phyloP scores from a whole-genome alignment of 2,113 vertebrate genomes.

The Chaenogobius annularis region DNA sequence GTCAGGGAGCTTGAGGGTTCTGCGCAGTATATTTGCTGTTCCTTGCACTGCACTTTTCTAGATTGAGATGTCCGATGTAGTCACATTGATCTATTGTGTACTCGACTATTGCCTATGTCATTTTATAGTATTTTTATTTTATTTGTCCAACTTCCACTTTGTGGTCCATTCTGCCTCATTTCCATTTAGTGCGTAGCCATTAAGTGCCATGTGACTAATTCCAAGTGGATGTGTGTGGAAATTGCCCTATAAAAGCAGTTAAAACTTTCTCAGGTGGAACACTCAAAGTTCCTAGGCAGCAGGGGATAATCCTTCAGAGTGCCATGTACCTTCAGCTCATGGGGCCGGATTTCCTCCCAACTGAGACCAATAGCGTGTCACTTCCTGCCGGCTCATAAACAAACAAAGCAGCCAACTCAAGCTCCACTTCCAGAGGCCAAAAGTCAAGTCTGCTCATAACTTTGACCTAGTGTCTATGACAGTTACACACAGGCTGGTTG shows the following conservation, averaged over 20 bases:
- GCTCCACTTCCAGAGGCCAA: conserved; percentile 67
- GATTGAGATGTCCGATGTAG: too few relatives aligned
- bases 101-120: too few relatives aligned
- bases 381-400: conserved; percentile 72
- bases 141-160: conserved; percentile 26
- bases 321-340: conserved; percentile 24
- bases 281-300: conserved; percentile 37
- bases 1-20: too few relatives aligned
- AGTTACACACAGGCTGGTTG: conserved; percentile 58
- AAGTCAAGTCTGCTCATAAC: conserved; percentile 54
- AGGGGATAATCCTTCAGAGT: conserved; percentile 39
- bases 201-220: conserved; percentile 18
- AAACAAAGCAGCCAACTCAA: conserved; percentile 70
- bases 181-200: not conserved
- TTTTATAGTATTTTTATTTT: too few relatives aligned
- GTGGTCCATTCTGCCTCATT: not conserved
- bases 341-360: conserved; percentile 55
- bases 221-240: conserved; percentile 12
- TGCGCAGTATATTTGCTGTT: too few relatives aligned
- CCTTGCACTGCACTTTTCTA: too few relatives aligned
- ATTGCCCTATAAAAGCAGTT: conserved; percentile 43
- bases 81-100: too few relatives aligned
- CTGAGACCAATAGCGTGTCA: conserved; percentile 52
- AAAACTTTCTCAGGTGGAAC: conserved; percentile 41
- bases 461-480: conserved; percentile 53